Base-by-base conservation (phyloP, 2,888 invertebrate species). In the Agrypnus murinus region DNA sequence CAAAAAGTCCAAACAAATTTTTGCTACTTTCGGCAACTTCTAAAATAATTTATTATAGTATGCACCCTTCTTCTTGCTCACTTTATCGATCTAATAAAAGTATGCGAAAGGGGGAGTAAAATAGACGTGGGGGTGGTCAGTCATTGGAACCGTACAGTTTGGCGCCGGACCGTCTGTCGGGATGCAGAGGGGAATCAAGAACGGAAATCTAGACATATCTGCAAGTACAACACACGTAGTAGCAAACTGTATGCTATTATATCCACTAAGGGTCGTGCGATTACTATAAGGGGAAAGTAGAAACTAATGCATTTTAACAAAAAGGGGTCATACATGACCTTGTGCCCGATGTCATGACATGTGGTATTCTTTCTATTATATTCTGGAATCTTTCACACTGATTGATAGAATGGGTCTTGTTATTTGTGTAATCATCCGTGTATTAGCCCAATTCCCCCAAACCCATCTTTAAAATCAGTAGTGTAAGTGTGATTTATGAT, bases 71-170 rank as follows among this genome's bases (percentile, higher is more conserved):
- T 40, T 65, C 53, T n/a, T n/a, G n/a, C n/a, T n/a, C n/a, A n/a
- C 64, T 62, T 71, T 77, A 77, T 77, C 71, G 77, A 77, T 77
- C 74, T 76, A 76, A 75, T 73, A 71, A 74, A 73, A 76, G 74
- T 77, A 72, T 73, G 70, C 72, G 46, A 62, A 64, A 68, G 74
- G 65, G n/a, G 72, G 70, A 68, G 69, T 66, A 65, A 67, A 68
- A 43, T 73, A 74, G 71, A 71, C 73, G 76, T 77, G 77, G 78
- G 79, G 79, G 79, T 79, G 79, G 79, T 79, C 79, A 79, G 78
- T 75, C 75, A 77, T 74, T 71, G 79, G 79, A 79, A 78, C 79
- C 74, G 65, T 70, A 31, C 71, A 58, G 65, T 57, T 66, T 69
- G 71, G 66, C 74, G 71, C 68, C 69, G 53, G 58, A 66, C 66